Base-by-base conservation (phyloP, 2,888 invertebrate genomes). In the Epiblema foenella region DNA sequence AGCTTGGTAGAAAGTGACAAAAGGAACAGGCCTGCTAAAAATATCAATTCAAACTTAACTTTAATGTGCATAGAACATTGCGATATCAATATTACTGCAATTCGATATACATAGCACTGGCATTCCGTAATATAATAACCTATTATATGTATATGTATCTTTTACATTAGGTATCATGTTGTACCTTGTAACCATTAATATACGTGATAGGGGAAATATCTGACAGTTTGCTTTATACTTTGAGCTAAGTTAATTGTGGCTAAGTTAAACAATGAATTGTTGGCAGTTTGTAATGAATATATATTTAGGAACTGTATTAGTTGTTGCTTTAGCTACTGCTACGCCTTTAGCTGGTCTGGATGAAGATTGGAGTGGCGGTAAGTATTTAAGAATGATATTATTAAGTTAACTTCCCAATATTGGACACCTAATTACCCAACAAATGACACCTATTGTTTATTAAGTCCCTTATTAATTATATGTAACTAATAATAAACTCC, bases 261-360 rank as follows among this genome's bases (percentile, higher is more conserved):
- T 33, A 15, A 56, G n/a, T 5, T 29, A 29, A 20, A n/a, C 56
- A 24, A n/a, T 29, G n/a, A 29, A 46, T n/a, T 46, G 8, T 8
- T 46, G 11, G 11, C 54, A 20, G 75, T 79, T 77, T 75, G 77
- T 74, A 78, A 88, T 89, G 88, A 87, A 81, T 80, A 76, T 76
- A 74, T 81, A 75, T 74, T 74, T 85, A 54, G 73, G 84, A 64
- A 76, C 77, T 59, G 49, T 84, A 68, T 68, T 84, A 15, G 8
- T n/a, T 46, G 74, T 82, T 49, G 75, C 74, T 56, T 56, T 81
- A n/a, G 77, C 77, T 24, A 2, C 9, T 33, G 33, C 33, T 33
- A 33, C 9, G 8, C 8, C 9, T 33, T 33, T 77, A 64, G 79
- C 72, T 42, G 74, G 74, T 52, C 58, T 69, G 10, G 52, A 68